A percentile compares a stretch with the other conserved stretches of the same genome.
phyloP scores from a whole-genome alignment of 2,113 vertebrate genomes.

The Indicator maculatus region DNA sequence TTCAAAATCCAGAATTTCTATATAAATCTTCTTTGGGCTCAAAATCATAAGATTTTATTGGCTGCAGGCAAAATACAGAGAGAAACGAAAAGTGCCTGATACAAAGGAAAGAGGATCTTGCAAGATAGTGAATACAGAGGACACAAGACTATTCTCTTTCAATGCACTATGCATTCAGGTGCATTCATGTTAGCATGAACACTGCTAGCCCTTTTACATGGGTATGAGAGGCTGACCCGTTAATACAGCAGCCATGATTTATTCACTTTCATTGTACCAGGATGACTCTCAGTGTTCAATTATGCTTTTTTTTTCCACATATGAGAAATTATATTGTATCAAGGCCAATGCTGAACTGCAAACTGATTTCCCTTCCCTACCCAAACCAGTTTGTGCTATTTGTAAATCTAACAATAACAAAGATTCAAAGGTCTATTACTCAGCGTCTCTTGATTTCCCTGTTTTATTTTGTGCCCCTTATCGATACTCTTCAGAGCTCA shows the following conservation, averaged over 20 bases:
- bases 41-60: not conserved
- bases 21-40: not conserved
- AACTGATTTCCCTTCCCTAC: slow-evolving; percentile 43
- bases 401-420: slow-evolving; percentile 60
- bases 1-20: slow-evolving; percentile 4
- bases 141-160: not conserved
- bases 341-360: slow-evolving; percentile 40
- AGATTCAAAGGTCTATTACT: slow-evolving; percentile 58
- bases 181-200: not conserved
- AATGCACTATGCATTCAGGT: not conserved
- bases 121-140: not conserved
- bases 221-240: not conserved
- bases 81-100: not conserved
- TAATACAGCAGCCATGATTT: slow-evolving; percentile 22
- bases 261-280: slow-evolving; percentile 1
- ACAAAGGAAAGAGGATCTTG: not conserved
- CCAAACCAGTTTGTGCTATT: slow-evolving; percentile 51
- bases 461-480: slow-evolving; percentile 64
- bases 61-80: not conserved
- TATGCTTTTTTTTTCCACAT: slow-evolving; percentile 21
- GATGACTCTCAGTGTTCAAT: slow-evolving; percentile 37
- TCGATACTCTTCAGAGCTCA: slow-evolving; percentile 60
- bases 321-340: slow-evolving; percentile 39
- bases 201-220: not conserved
- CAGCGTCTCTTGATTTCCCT: slow-evolving; percentile 46